These are phyloP conservation scores for Chalcosyrphus nemorum DNA, from an alignment of 2,888 invertebrate genomes.

Conservation along the genomic window DNA sequence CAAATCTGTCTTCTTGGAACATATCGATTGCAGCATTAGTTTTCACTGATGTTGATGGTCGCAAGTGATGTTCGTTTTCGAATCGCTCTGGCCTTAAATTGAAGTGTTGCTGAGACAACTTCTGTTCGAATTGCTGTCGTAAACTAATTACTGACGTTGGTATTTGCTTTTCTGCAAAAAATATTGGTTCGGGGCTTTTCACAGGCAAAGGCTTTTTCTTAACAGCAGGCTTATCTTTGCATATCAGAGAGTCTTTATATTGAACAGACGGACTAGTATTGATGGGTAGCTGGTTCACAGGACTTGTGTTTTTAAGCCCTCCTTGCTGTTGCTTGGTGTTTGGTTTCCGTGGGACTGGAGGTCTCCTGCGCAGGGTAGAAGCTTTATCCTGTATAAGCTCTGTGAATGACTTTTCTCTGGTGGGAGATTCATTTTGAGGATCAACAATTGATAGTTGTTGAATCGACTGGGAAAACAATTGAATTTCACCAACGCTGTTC, in stretches of 20 bases:
- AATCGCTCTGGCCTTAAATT: not conserved
- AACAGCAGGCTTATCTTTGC: not conserved
- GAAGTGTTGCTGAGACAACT: not conserved
- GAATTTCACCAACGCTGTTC: not conserved
- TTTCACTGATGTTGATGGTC: not conserved
- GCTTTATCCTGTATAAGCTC: not conserved
- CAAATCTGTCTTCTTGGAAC: not conserved
- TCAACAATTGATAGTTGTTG: not conserved
- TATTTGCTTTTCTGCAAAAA: not conserved
- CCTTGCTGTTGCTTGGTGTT: not conserved
- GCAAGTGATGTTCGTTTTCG: not conserved
- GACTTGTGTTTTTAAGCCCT: too few relatives aligned
- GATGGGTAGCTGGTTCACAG: not conserved
- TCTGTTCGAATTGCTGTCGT: conserved; percentile 1
- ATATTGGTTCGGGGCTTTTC: not conserved
- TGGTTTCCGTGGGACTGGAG: not conserved
- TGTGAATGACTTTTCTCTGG: not conserved
- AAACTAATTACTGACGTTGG: not conserved
- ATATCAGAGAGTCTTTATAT: not conserved
- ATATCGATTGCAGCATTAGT: not conserved
- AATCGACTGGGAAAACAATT: not conserved
- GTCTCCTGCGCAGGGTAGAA: not conserved
- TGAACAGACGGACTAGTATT: not conserved
- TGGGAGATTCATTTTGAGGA: not conserved
- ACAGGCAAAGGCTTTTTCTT: not conserved